Percentiles rank a stretch among this genome's conserved stretches.
phyloP scores from a whole-genome alignment of 2,113 vertebrate species.

The Arizona elegans region DNA sequence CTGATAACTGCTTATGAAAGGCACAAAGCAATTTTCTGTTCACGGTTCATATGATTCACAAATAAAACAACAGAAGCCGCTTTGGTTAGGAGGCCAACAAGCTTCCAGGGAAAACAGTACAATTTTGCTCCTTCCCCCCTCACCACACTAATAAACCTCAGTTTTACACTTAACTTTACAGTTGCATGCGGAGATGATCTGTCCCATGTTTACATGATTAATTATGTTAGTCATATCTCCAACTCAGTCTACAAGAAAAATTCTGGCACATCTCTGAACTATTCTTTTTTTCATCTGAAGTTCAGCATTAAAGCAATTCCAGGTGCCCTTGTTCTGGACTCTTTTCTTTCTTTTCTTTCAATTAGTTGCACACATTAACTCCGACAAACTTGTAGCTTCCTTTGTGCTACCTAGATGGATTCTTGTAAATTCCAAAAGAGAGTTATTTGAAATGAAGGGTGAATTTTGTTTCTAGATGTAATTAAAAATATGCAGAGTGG shows the following conservation, averaged over 20 bases:
- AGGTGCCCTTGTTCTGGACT: neutral
- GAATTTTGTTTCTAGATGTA: neutral
- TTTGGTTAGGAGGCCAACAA: neutral
- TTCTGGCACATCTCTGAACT: neutral
- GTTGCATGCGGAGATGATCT: neutral
- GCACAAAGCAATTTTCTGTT: constrained; percentile 12
- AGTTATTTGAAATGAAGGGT: neutral
- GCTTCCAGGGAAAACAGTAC: neutral
- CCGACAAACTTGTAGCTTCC: neutral
- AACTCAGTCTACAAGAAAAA: neutral
- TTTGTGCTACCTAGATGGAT: neutral
- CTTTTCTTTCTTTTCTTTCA: neutral
- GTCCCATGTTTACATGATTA: neutral
- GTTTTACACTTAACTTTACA: neutral
- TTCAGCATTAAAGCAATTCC: neutral
- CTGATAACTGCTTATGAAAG: constrained; percentile 1
- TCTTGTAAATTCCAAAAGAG: neutral
- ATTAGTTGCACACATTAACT: neutral
- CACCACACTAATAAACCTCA: neutral
- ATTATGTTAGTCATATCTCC: neutral
- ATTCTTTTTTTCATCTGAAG: neutral
- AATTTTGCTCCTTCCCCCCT: neutral
- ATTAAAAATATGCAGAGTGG: neutral
- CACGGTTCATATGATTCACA: neutral
- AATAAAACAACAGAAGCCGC: constrained; percentile 14